Base-by-base conservation (phyloP, 2,113 vertebrate genomes). In the Rallus limicola region DNA sequence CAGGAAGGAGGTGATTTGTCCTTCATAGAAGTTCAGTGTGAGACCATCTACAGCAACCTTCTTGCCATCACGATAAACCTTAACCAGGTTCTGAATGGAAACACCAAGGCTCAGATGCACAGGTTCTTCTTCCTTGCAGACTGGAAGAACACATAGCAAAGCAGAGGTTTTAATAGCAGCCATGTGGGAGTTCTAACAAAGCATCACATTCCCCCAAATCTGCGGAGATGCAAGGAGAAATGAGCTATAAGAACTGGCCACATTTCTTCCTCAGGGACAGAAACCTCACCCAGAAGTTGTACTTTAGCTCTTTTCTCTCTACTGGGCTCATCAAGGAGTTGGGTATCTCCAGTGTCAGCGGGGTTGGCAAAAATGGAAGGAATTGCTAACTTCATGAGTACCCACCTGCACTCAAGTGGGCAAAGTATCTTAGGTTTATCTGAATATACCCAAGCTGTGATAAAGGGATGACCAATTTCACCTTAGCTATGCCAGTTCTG, bases 1-100 rank as follows among this genome's bases (percentile, higher is more conserved):
- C 88, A 99, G 96, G 95, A 99, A 99, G 23, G 99, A 99, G 3
- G 99, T 99, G 96, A 99, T 99, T 81, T 99, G 99, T 60, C 99
- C 99, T 96, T 99, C 99, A 1, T 99, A 99, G 97, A 99, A 99
- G 91, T 99, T 99, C 20, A 99, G 97, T 1, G 99, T 99, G 69
- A 99, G 98, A 44, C 98, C 99, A 90, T 99, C 99, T 9, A 99
- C 99, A 6, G 99, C 99, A 95, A 99, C 97, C 93, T 99, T 99
- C 94, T 98, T 99, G 55, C 99, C 99, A 64, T 99, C 98, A 48
- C 98, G 98, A 80, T 99, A 99, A 77, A 99, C 98, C 93, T 99
- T 99, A 72, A 99, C 98, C 90, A 99, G 97, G 88, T 99, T 99
- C 97, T 99, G 98, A 50, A 99, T 99, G 94, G 98, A 99, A 67